Evolutionary conservation across 2,113 vertebrate genomes (phyloP).

Genomic region (Baryphthengus martii): DNA sequence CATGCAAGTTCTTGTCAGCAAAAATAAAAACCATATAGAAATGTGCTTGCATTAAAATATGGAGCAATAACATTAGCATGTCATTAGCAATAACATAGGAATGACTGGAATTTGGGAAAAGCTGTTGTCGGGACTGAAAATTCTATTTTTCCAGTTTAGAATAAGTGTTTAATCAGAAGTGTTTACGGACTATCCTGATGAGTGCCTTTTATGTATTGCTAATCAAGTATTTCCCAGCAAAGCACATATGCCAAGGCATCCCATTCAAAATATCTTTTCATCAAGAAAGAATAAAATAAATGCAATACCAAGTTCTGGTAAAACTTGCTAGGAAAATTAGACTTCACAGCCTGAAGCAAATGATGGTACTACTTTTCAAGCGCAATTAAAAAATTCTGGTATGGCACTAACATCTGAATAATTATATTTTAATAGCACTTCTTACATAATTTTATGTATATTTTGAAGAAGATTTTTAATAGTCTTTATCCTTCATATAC

Average conservation of each 20-base stretch:
- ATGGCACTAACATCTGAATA: not conserved
- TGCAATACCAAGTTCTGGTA: not conserved
- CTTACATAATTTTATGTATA: not conserved
- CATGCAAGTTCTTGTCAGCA: not conserved
- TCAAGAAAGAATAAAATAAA: not conserved
- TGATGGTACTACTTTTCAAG: not conserved
- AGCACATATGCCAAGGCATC: not conserved
- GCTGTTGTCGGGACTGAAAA: not conserved
- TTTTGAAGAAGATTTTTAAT: not conserved
- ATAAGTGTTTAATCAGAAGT: not conserved
- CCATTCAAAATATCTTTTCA: not conserved
- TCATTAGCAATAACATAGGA: not conserved
- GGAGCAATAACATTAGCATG: too few species aligned
- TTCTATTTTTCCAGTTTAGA: not conserved
- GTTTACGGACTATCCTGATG: not conserved
- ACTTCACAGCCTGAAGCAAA: not conserved
- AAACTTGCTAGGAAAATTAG: not conserved
- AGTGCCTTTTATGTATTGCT: not conserved
- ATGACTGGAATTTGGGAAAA: not conserved
- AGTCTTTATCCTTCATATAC: not conserved
- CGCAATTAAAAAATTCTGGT: not conserved
- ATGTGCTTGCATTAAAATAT: not conserved
- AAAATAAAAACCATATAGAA: not conserved
- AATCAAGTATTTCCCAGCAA: not conserved
- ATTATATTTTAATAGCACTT: not conserved